Conservation (phyloP, 1,140 invertebrate genomes). For the Augochlora pura region DNA sequence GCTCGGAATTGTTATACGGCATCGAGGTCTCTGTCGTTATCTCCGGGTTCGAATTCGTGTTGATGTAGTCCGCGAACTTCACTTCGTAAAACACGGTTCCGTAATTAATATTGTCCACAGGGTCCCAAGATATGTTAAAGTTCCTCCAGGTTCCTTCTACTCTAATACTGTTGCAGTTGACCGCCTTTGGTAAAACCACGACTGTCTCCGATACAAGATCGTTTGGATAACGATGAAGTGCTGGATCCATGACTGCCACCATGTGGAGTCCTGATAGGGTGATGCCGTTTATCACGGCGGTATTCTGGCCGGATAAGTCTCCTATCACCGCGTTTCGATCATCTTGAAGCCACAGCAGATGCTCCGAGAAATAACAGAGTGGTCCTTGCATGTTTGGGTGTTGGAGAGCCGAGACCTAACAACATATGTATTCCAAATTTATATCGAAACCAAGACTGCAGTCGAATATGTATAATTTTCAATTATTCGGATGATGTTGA, state of each 20-base stretch:
- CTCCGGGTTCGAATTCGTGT: constrained; percentile 73
- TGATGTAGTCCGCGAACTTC: constrained; percentile 81
- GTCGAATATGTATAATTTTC: too few species aligned
- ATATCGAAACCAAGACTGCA: too few species aligned
- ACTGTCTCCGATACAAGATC: constrained; percentile 78
- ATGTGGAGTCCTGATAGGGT: constrained; percentile 84
- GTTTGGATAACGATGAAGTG: constrained; percentile 82
- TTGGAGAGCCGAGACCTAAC: constrained; percentile 77
- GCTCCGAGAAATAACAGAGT: constrained; percentile 89
- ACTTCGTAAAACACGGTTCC: constrained; percentile 92
- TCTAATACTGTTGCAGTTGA: constrained; percentile 83
- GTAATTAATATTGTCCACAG: constrained; percentile 87
- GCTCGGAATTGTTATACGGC: constrained; percentile 77
- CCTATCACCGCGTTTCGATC: constrained; percentile 88
- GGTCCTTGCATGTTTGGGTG: constrained; percentile 82
- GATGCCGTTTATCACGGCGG: constrained; percentile 85
- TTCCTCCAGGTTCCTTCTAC: constrained; percentile 86
- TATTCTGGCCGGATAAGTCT: constrained; percentile 88
- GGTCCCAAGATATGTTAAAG: constrained; percentile 91
- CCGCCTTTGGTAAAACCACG: constrained; percentile 86
- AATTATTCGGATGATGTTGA: background rate
- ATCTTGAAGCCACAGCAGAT: constrained; percentile 90
- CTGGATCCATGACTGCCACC: constrained; percentile 87
- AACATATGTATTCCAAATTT: constrained; percentile 19
- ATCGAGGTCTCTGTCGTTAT: constrained; percentile 74